Evolutionary conservation across 35 echinoderm and acorn worm species (phyloP), one percentile per base, ranked within the genome.

Genomic region (Lytechinus variegatus): DNA sequence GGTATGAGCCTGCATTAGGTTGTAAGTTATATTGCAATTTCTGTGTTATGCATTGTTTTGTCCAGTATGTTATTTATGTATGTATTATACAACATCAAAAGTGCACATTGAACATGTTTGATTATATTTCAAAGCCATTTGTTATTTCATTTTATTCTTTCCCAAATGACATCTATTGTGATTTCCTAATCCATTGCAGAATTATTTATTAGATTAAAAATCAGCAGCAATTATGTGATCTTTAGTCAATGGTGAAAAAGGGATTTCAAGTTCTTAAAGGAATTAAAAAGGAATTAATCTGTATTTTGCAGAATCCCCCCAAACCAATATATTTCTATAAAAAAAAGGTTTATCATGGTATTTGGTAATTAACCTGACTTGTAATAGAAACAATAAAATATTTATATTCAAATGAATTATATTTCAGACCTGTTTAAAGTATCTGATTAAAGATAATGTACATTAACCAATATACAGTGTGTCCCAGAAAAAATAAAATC

Each of bases 1-100:
- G 66, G 66, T 79, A 24, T 24, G 16, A 24, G 66, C 66, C 66
- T 79, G 66, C n/a, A 24, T 79, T 79, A 24, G 66, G 66, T 79
- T 79, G 66, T 79, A 79, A 79, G 66, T 79, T 19, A 79, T 79
- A 79, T 79, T 79, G 66, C 66, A 79, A 79, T 79, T 79, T 79
- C 19, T n/a, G 66, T 79, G 66, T 79, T 79, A 79, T 79, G 6
- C 66, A 79, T 79, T 79, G 16, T 79, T 0, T 71, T 71, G 61
- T 71, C 14, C 61, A 71, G 14, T 71, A 79, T n/a, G 66, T 79
- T 79, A 79, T 79, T 79, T 79, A 79, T 79, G 66, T 79, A 79
- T 79, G 66, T n/a, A 79, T 3, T 79, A 24, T 16, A 79, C 66
- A n/a, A 27, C 19, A 79, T 16, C 16, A 79, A 24, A 24, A 79